phyloP scores from a whole-genome alignment of 2,113 vertebrate genomes.

The Desmodus rotundus region DNA sequence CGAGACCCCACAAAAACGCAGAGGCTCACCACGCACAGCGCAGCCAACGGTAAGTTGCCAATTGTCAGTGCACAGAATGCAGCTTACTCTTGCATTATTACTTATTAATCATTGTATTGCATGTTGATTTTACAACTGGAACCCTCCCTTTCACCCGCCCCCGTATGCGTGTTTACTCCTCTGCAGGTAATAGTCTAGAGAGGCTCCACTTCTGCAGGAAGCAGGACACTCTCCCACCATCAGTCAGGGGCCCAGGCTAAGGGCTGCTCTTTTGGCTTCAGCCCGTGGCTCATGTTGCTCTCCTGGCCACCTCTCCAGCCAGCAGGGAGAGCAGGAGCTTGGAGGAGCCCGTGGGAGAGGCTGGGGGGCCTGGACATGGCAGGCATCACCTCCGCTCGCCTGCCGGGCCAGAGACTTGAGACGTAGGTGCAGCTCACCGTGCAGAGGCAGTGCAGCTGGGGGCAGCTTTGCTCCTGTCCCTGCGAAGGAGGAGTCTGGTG shows the following conservation, averaged over 20 bases:
- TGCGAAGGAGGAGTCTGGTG: not conserved
- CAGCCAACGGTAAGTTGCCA: not conserved
- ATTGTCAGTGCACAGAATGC: not conserved
- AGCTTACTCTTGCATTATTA: not conserved
- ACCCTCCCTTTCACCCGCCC: not conserved
- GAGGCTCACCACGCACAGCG: not conserved
- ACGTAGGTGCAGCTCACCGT: rapidly evolving
- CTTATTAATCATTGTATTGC: not conserved
- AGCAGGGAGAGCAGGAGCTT: not conserved
- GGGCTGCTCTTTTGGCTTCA: not conserved
- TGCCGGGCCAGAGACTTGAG: not conserved
- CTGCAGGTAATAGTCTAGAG: not conserved
- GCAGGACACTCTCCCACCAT: not conserved
- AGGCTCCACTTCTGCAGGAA: not conserved
- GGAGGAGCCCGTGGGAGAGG: not conserved
- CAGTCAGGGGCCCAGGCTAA: not conserved
- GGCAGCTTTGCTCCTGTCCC: not conserved
- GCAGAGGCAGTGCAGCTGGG: not conserved
- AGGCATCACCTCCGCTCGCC: not conserved
- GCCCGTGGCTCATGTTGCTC: not conserved
- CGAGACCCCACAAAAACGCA: not conserved
- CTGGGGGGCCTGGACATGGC: not conserved
- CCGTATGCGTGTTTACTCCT: not conserved
- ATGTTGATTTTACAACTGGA: not conserved
- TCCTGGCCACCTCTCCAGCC: not conserved